Conservation (phyloP, 2,113 vertebrate species). For the Ciconia maguari region DNA sequence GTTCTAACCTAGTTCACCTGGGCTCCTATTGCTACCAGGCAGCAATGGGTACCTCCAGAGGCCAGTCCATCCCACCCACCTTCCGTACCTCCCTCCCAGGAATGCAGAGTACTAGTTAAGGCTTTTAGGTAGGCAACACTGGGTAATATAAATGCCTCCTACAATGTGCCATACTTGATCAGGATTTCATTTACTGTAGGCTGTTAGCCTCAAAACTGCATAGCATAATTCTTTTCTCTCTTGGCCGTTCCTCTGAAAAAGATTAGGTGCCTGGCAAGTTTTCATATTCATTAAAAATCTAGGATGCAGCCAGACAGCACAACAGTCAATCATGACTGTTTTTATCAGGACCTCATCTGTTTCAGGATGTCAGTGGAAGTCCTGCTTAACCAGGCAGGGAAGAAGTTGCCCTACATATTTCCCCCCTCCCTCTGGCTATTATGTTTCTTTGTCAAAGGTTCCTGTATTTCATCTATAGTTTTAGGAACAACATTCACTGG, state of each 20-base stretch:
- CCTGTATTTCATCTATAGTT: not conserved
- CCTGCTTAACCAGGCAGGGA: slow-evolving; percentile 13
- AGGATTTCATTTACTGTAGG: not conserved
- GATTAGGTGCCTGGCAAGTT: slow-evolving; percentile 18
- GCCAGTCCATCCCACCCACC: not conserved
- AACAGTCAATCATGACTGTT: slow-evolving; percentile 28
- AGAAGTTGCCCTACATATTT: not conserved
- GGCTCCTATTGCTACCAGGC: not conserved
- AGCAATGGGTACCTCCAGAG: not conserved
- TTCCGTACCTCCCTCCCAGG: not conserved
- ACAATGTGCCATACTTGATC: not conserved
- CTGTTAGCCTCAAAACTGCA: not conserved
- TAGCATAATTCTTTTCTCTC: not conserved
- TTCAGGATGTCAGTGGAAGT: slow-evolving; percentile 26
- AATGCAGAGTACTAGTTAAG: not conserved
- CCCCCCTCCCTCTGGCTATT: not conserved
- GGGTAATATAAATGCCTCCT: not conserved
- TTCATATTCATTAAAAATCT: slow-evolving; percentile 28
- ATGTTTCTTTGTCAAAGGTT: not conserved
- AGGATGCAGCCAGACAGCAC: slow-evolving; percentile 14
- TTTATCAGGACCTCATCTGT: slow-evolving; percentile 41
- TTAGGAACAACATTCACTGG: not conserved
- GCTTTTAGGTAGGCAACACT: not conserved
- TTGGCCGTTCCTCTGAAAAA: not conserved
- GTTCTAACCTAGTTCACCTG: not conserved